phyloP scores from a whole-genome alignment of 64 coral and sea anemone genomes.

The Pocillopora damicornis region DNA sequence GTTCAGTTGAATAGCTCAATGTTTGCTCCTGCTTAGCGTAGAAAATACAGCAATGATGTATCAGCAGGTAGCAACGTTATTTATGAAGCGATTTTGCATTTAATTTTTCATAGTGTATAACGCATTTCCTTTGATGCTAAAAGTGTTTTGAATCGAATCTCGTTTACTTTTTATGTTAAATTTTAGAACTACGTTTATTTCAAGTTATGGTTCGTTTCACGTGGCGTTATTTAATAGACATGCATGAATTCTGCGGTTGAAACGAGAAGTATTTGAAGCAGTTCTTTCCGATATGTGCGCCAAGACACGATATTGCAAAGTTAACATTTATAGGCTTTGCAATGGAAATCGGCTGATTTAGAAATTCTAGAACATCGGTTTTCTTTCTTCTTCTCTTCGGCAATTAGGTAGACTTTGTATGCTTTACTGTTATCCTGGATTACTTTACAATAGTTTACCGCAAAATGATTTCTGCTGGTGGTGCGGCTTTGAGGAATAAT shows the following conservation, averaged over 20 bases:
- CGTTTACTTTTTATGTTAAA: background rate
- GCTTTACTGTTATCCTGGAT: background rate
- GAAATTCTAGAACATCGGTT: background rate
- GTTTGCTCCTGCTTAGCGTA: background rate
- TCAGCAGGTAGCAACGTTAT: background rate
- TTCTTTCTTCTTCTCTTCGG: background rate
- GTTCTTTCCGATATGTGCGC: background rate
- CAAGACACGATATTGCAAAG: too few relatives aligned
- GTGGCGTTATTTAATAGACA: background rate
- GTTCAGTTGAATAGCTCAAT: constrained; percentile 11
- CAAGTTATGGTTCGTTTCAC: background rate
- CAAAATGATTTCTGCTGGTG: background rate
- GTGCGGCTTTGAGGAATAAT: background rate
- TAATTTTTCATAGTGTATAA: background rate
- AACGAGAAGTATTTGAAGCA: background rate
- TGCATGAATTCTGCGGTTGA: background rate
- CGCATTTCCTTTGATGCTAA: background rate
- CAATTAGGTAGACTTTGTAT: background rate
- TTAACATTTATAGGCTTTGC: too few relatives aligned
- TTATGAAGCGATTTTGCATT: background rate
- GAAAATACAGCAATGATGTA: background rate
- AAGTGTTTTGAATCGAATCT: background rate
- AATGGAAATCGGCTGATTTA: background rate
- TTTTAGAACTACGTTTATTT: background rate
- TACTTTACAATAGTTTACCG: background rate